These are phyloP conservation scores for Porites lobata DNA, from an alignment of 92 coral and sea anemone species.

Conservation along the genomic window DNA sequence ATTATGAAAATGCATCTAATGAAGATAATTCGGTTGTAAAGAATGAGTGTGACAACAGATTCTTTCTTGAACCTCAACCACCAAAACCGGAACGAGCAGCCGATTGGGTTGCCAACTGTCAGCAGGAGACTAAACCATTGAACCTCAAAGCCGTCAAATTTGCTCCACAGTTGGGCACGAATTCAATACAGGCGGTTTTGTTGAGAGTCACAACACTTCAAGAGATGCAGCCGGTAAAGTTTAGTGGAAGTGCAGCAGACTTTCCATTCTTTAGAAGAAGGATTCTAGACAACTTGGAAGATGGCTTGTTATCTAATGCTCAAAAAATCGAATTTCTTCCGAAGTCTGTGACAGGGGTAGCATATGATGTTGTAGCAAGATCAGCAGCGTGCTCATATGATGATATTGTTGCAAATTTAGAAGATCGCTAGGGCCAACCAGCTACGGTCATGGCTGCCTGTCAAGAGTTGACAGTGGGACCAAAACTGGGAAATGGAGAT, in stretches of 20 bases:
- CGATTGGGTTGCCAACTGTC: background rate
- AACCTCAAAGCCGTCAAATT: background rate
- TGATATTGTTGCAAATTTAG: constrained; percentile 37
- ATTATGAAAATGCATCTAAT: background rate
- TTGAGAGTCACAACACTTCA: constrained; percentile 62
- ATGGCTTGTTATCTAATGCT: constrained; percentile 48
- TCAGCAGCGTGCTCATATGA: constrained; percentile 66
- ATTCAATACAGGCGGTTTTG: constrained; percentile 7
- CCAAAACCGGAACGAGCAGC: background rate
- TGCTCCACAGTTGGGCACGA: background rate
- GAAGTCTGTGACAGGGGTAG: constrained; percentile 52
- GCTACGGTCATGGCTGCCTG: constrained; percentile 72
- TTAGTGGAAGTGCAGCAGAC: constrained; percentile 56
- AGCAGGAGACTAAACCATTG: background rate
- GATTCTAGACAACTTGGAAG: constrained; percentile 58
- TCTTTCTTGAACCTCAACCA: background rate
- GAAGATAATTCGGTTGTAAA: background rate
- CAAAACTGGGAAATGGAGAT: constrained; percentile 33
- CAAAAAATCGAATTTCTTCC: constrained; percentile 68
- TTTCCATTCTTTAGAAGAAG: constrained; percentile 50
- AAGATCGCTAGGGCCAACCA: constrained; percentile 66
- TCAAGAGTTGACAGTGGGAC: constrained; percentile 60
- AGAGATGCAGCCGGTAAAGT: constrained; percentile 70
- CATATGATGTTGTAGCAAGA: constrained; percentile 51
- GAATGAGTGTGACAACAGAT: background rate